Conservation (phyloP, 2,888 invertebrate genomes). For the Notodonta dromedarius region DNA sequence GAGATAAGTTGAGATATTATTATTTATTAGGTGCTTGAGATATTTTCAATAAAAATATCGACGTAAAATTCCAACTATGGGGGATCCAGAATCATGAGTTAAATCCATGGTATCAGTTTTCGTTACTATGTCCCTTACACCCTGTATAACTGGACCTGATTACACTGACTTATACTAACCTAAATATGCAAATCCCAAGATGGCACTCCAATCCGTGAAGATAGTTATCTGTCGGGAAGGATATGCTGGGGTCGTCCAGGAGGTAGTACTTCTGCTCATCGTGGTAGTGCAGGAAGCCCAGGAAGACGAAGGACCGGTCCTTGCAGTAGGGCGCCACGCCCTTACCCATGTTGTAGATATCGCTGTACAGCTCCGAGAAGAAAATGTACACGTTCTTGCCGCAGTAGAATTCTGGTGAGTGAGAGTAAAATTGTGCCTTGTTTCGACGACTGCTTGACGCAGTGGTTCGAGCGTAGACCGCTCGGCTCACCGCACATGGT, state of each 20-base stretch:
- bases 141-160: too few relatives aligned
- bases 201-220: slow-evolving; percentile 76
- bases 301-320: slow-evolving; percentile 71
- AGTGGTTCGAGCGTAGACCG: neutral
- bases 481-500: too few relatives aligned
- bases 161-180: slow-evolving; percentile 46
- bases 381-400: slow-evolving; percentile 78
- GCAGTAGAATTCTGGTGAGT: slow-evolving; percentile 71
- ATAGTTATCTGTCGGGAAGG: slow-evolving; percentile 75
- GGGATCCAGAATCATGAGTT: too few relatives aligned
- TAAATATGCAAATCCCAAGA: slow-evolving; percentile 69
- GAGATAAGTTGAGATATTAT: too few relatives aligned
- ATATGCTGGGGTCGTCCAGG: slow-evolving; percentile 71
- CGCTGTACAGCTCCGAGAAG: slow-evolving; percentile 73
- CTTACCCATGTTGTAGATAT: slow-evolving; percentile 73
- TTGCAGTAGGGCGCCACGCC: slow-evolving; percentile 73
- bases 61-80: too few relatives aligned
- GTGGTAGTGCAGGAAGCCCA: slow-evolving; percentile 73
- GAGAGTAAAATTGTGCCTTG: slow-evolving; percentile 7
- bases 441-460: neutral
- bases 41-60: too few relatives aligned
- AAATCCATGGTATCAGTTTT: too few relatives aligned
- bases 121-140: too few relatives aligned
- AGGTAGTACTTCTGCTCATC: slow-evolving; percentile 74
- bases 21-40: too few relatives aligned